Conservation (phyloP, 2,888 invertebrate genomes). For the Pinctada fucata region DNA sequence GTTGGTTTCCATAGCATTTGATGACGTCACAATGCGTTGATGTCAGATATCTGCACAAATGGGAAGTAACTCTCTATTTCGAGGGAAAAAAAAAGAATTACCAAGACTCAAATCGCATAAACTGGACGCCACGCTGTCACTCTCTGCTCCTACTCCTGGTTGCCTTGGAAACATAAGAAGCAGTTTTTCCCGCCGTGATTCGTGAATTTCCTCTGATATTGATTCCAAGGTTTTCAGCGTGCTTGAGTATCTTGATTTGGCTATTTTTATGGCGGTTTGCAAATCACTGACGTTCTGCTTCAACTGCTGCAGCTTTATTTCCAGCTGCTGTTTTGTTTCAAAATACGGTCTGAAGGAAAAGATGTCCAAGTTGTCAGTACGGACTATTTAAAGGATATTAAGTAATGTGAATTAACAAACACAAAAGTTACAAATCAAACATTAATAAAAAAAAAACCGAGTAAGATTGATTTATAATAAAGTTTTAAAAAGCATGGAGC, state of each 20-base stretch:
- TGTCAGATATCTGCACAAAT: no score
- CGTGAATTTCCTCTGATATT: slow-evolving; percentile 89
- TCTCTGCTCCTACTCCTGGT: slow-evolving; percentile 87
- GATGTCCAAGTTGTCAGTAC: background rate
- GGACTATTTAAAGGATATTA: background rate
- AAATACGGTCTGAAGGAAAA: slow-evolving; percentile 85
- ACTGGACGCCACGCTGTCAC: slow-evolving; percentile 57
- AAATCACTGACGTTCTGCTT: slow-evolving; percentile 77
- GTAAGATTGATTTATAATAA: background rate
- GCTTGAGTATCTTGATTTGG: slow-evolving; percentile 89
- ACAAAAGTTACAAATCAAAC: background rate
- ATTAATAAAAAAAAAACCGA: background rate
- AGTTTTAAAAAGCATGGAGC: no score
- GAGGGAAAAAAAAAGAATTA: no score
- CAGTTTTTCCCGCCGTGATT: slow-evolving; percentile 57
- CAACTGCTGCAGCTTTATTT: slow-evolving; percentile 64
- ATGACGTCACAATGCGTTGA: no score
- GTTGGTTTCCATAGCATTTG: no score
- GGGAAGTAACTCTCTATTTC: no score
- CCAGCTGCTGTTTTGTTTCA: slow-evolving; percentile 79
- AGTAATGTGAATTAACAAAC: background rate
- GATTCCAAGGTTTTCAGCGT: slow-evolving; percentile 90
- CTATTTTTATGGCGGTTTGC: slow-evolving; percentile 86
- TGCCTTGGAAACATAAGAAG: slow-evolving; percentile 81
- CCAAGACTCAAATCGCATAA: slow-evolving; percentile 53